These are phyloP conservation scores for Aphodius sticticus DNA, from an alignment of 2,888 invertebrate genomes.

Conservation along the genomic window DNA sequence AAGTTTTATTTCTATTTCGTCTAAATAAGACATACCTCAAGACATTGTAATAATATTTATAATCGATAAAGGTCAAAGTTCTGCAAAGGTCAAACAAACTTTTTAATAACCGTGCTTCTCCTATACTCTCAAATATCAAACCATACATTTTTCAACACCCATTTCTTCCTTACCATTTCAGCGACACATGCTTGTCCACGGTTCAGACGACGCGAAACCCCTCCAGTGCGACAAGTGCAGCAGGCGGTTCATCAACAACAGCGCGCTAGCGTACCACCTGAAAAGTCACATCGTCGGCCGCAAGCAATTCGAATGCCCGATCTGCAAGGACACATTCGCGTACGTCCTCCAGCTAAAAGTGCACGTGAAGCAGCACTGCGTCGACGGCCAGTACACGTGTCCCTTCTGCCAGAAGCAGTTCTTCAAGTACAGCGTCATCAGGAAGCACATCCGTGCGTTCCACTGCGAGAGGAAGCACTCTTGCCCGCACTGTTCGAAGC, in stretches of 20 bases:
- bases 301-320: slow-evolving; percentile 75
- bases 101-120: too few species aligned
- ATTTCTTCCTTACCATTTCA: slow-evolving; percentile 49
- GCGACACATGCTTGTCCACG: slow-evolving; percentile 72
- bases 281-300: slow-evolving; percentile 72
- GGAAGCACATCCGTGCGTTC: slow-evolving; percentile 76
- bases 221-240: slow-evolving; percentile 70
- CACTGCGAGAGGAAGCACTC: slow-evolving; percentile 74
- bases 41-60: too few species aligned
- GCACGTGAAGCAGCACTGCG: slow-evolving; percentile 71
- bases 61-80: too few species aligned
- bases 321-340: slow-evolving; percentile 74
- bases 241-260: slow-evolving; percentile 75
- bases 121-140: too few species aligned
- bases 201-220: slow-evolving; percentile 73
- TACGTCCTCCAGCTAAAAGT: slow-evolving; percentile 70
- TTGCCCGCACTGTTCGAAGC: slow-evolving; percentile 74
- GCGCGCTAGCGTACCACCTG: slow-evolving; percentile 75
- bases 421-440: slow-evolving; percentile 72
- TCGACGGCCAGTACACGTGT: slow-evolving; percentile 72
- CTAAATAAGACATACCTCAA: too few species aligned
- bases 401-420: slow-evolving; percentile 75
- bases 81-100: too few species aligned
- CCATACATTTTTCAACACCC: too few species aligned
- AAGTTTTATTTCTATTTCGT: too few species aligned